phyloP scores from a whole-genome alignment of 2,888 invertebrate species.

The Cheilosia variabilis region DNA sequence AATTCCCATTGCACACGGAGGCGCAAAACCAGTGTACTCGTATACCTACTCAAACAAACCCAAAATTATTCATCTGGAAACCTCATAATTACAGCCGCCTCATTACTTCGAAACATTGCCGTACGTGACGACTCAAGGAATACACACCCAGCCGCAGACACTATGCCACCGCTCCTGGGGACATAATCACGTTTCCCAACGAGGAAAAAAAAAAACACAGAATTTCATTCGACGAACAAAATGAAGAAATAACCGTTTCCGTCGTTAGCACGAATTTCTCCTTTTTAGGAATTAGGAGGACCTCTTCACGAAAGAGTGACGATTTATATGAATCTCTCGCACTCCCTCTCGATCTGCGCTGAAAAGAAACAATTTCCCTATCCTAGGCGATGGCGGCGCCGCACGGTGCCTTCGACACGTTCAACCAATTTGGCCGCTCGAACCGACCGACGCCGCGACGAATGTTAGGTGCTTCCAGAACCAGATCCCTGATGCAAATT shows the following conservation, averaged over 20 bases:
- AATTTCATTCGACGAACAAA: conserved; percentile 34
- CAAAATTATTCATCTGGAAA: conserved; percentile 62
- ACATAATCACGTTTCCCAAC: conserved; percentile 59
- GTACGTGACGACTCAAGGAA: conserved; percentile 61
- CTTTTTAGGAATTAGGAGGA: conserved; percentile 65
- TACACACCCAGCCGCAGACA: neutral
- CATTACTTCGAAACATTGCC: conserved; percentile 62
- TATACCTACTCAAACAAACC: neutral
- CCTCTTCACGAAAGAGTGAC: conserved; percentile 52
- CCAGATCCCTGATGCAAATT: conserved; percentile 66
- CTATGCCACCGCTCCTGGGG: conserved; percentile 11
- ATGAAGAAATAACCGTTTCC: conserved; percentile 73
- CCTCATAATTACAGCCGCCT: conserved; percentile 70
- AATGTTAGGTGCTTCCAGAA: conserved; percentile 27
- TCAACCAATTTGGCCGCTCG: conserved; percentile 62
- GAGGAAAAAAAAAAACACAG: neutral
- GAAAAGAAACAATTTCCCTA: conserved; percentile 43
- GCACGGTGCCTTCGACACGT: conserved; percentile 66
- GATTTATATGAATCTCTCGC: conserved; percentile 42
- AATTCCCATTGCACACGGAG: conserved; percentile 43
- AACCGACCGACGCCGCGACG: conserved; percentile 2
- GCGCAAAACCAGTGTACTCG: conserved; percentile 18
- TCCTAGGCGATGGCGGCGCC: neutral
- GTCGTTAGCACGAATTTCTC: conserved; percentile 64
- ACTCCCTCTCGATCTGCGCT: neutral